Percentiles rank a stretch among this genome's conserved stretches.
These are phyloP conservation scores for Engystomops pustulosus DNA, from an alignment of 2,113 vertebrate species.

Conservation along the genomic window DNA sequence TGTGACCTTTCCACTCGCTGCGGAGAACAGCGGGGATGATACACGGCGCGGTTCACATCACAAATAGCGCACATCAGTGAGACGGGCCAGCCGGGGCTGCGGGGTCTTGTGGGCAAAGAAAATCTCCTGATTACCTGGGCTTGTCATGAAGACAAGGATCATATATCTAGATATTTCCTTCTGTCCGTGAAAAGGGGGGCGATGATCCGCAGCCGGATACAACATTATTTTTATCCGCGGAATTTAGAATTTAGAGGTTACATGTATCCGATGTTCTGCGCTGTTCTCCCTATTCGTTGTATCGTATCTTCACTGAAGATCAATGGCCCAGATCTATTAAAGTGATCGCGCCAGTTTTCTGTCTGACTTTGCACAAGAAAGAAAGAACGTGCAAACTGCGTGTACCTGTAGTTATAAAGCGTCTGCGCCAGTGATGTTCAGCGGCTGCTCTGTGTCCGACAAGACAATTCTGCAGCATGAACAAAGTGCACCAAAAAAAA, in stretches of 20 bases:
- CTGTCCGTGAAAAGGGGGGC: constrained; percentile 19
- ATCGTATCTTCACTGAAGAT: too few species aligned
- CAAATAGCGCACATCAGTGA: constrained; percentile 69
- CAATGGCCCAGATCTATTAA: too few species aligned
- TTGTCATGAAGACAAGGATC: constrained; percentile 59
- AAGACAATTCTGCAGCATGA: too few species aligned
- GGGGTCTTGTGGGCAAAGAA: constrained; percentile 58
- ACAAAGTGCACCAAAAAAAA: too few species aligned
- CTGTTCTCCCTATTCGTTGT: constrained; percentile 16
- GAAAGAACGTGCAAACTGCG: too few species aligned
- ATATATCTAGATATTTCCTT: constrained; percentile 25
- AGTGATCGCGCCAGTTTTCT: too few species aligned
- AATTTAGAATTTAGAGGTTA: constrained; percentile 11
- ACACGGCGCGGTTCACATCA: constrained; percentile 67
- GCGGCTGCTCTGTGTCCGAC: too few species aligned
- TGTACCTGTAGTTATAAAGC: too few species aligned
- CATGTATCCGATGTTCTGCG: not conserved
- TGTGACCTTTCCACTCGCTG: constrained; percentile 63
- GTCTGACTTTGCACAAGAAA: too few species aligned
- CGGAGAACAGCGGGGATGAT: constrained; percentile 69
- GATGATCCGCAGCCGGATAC: constrained; percentile 12
- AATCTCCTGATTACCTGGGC: constrained; percentile 58
- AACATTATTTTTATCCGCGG: constrained; percentile 42
- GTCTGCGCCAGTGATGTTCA: too few species aligned
- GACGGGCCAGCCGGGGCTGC: constrained; percentile 60